phyloP scores from a whole-genome alignment of 2,113 vertebrate species.

The Rhizomys pruinosus region DNA sequence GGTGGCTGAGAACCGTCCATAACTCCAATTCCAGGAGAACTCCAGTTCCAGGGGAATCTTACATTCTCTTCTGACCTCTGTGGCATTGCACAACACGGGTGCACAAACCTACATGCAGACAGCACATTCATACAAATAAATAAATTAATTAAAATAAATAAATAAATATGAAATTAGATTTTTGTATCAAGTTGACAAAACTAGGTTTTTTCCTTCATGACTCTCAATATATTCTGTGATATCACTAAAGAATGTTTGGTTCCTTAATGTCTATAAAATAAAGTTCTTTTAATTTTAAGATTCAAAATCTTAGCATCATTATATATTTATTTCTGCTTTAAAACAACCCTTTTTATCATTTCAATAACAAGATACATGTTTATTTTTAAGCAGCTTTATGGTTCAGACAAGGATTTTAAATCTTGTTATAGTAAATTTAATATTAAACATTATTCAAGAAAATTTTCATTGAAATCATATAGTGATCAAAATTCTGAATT shows the following conservation, averaged over 20 bases:
- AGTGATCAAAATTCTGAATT: constrained; percentile 12
- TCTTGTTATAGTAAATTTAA: constrained; percentile 36
- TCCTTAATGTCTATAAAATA: constrained; percentile 17
- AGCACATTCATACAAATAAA: too few species aligned
- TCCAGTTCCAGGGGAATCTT: too few species aligned
- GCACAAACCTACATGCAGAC: too few species aligned
- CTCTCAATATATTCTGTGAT: background rate
- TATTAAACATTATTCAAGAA: constrained; percentile 40
- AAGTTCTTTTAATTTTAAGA: background rate
- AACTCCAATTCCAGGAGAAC: too few species aligned
- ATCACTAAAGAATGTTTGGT: background rate
- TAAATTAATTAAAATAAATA: too few species aligned
- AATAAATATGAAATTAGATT: constrained; percentile 2
- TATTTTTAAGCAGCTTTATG: constrained; percentile 53
- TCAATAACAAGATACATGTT: constrained; percentile 26
- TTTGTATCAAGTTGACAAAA: constrained; percentile 27
- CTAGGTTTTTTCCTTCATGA: constrained; percentile 20
- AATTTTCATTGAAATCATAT: constrained; percentile 47
- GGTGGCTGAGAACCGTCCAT: too few species aligned
- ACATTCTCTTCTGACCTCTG: too few species aligned
- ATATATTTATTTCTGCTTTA: background rate
- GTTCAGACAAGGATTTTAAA: constrained; percentile 43
- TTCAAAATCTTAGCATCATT: constrained; percentile 6
- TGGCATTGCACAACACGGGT: too few species aligned
- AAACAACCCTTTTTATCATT: constrained; percentile 42